phyloP scores from a whole-genome alignment of 2,797 vertebrate genomes.

The Tarsius wallacei region DNA sequence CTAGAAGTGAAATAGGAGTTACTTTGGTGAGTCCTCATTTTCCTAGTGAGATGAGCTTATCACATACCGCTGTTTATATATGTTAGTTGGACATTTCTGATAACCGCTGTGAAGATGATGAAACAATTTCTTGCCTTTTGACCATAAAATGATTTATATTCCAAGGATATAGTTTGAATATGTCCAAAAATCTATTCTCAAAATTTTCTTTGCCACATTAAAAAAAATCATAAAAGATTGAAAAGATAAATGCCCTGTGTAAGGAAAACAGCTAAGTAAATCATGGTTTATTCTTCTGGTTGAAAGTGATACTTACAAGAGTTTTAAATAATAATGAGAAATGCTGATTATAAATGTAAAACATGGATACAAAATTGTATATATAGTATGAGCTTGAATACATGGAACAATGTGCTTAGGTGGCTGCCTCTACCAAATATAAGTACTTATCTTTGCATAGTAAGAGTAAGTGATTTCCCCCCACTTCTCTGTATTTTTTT shows the following conservation, averaged over 20 bases:
- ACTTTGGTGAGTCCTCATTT: constrained; percentile 42
- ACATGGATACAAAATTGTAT: neutral
- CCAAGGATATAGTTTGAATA: constrained; percentile 34
- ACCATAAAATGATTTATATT: constrained; percentile 7
- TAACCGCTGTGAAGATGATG: neutral
- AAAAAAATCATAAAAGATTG: neutral
- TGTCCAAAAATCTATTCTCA: neutral
- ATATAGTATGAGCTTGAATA: neutral
- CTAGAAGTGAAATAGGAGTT: neutral
- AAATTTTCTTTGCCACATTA: constrained; percentile 31
- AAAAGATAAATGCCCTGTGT: neutral
- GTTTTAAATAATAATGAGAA: constrained; percentile 53
- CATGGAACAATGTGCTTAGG: neutral
- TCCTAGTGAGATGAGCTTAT: neutral
- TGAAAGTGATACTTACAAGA: constrained; percentile 9
- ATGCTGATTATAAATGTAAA: neutral
- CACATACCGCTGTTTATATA: neutral
- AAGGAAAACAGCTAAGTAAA: neutral
- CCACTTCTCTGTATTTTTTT: neutral
- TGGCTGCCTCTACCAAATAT: neutral
- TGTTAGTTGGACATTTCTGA: constrained; percentile 14
- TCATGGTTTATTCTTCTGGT: neutral
- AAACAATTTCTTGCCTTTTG: neutral
- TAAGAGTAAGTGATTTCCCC: neutral
- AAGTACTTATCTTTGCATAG: neutral